phyloP scores from a whole-genome alignment of 2,888 invertebrate genomes.

The Eustalomyia histrio region DNA sequence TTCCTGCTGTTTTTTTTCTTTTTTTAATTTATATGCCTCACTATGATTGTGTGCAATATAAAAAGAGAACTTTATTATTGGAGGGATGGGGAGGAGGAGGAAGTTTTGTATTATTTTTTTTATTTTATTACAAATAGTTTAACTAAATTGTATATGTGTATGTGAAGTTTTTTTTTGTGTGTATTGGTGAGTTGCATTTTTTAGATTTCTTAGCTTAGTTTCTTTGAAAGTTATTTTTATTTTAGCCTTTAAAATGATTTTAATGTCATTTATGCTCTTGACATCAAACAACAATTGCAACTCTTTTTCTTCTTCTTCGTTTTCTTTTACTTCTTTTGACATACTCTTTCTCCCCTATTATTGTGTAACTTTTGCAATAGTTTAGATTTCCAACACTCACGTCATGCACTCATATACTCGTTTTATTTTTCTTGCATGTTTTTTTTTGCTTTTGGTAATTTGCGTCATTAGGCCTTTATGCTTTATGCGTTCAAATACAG shows the following conservation, averaged over 20 bases:
- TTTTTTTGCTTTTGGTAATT: constrained; percentile 36
- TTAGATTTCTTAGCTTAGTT: constrained; percentile 23
- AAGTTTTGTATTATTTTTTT: constrained; percentile 17
- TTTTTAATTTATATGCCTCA: constrained; percentile 5
- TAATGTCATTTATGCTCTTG: constrained; percentile 69
- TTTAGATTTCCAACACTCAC: not conserved
- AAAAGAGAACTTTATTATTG: constrained; percentile 22
- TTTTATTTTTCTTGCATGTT: not conserved
- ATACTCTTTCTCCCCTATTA: not conserved
- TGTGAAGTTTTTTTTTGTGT: constrained; percentile 4
- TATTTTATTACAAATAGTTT: constrained; percentile 15
- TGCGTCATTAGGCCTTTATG: constrained; percentile 53
- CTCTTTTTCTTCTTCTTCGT: not conserved
- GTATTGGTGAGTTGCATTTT: constrained; percentile 36
- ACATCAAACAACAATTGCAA: constrained; percentile 65
- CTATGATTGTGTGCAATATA: constrained; percentile 5
- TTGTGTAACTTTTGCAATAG: not conserved
- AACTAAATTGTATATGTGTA: constrained; percentile 11
- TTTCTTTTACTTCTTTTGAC: not conserved
- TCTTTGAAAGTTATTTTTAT: constrained; percentile 27
- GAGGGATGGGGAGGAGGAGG: too few species aligned
- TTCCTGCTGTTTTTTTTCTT: constrained; percentile 7
- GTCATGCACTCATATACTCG: constrained; percentile 26
- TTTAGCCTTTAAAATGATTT: constrained; percentile 51
- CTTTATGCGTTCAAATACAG: constrained; percentile 18